phyloP scores from a whole-genome alignment of 2,797 vertebrate genomes.

The Trichosurus vulpecula region DNA sequence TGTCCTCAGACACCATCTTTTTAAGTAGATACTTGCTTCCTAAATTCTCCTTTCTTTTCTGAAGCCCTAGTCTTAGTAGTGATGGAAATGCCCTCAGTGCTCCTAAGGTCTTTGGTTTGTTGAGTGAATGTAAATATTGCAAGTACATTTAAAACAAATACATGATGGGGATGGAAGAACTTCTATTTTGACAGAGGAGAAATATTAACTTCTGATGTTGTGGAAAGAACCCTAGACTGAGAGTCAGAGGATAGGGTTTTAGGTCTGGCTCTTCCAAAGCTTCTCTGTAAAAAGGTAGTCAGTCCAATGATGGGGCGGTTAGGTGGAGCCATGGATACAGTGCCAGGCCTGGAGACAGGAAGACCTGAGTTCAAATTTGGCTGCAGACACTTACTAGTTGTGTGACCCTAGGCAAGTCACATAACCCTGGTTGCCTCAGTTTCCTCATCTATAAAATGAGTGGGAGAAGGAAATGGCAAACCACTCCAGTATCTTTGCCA shows the following conservation, averaged over 20 bases:
- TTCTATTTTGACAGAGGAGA: background rate
- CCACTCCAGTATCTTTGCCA: background rate
- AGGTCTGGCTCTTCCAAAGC: background rate
- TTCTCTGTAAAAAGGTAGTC: background rate
- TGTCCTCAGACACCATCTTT: background rate
- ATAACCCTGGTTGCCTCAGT: background rate
- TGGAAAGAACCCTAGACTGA: background rate
- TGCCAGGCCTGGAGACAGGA: background rate
- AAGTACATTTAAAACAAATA: background rate
- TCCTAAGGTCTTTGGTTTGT: background rate
- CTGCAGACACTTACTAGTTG: background rate
- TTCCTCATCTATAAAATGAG: background rate
- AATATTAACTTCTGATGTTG: background rate
- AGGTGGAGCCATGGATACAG: background rate
- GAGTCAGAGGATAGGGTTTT: background rate
- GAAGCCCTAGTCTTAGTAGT: background rate
- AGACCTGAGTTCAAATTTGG: background rate
- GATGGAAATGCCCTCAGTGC: background rate
- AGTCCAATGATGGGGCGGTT: background rate
- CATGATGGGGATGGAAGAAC: background rate
- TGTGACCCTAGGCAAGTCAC: background rate
- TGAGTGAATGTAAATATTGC: background rate
- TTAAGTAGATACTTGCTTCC: background rate
- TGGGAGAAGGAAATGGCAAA: background rate
- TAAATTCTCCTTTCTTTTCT: background rate